A percentile compares a stretch with the other conserved stretches of the same genome.
Evolutionary conservation across 2,797 vertebrate species (phyloP).

Genomic region (Silurus aristotelis): DNA sequence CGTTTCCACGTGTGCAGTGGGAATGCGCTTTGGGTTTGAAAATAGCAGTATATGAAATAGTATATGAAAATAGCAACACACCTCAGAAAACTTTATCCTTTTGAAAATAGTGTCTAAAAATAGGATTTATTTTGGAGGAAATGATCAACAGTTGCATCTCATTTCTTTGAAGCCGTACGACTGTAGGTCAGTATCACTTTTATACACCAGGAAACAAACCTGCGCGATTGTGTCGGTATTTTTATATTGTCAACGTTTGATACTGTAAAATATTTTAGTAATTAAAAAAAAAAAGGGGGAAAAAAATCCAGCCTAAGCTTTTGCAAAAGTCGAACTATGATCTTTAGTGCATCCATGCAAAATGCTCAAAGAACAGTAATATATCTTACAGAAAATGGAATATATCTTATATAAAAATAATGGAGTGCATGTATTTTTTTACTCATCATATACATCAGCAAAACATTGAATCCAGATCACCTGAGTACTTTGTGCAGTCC

Average conservation of each 20-base stretch:
- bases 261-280: no score
- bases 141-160: no score
- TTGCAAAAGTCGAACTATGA: not conserved
- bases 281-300: not conserved
- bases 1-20: not conserved
- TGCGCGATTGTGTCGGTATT: no score
- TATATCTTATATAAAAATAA: no score
- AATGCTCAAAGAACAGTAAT: not conserved
- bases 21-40: not conserved
- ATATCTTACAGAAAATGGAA: not conserved
- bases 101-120: no score
- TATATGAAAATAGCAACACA: no score
- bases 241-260: no score
- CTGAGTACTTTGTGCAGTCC: not conserved
- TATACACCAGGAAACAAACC: not conserved
- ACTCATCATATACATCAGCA: not conserved
- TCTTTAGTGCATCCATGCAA: not conserved
- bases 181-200: not conserved
- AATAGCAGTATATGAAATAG: not conserved
- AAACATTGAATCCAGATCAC: not conserved
- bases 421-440: not conserved
- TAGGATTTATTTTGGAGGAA: no score
- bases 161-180: not conserved
- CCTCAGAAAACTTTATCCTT: no score
- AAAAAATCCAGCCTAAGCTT: not conserved